phyloP scores from a whole-genome alignment of 2,888 invertebrate genomes.

The Sesia bembeciformis region DNA sequence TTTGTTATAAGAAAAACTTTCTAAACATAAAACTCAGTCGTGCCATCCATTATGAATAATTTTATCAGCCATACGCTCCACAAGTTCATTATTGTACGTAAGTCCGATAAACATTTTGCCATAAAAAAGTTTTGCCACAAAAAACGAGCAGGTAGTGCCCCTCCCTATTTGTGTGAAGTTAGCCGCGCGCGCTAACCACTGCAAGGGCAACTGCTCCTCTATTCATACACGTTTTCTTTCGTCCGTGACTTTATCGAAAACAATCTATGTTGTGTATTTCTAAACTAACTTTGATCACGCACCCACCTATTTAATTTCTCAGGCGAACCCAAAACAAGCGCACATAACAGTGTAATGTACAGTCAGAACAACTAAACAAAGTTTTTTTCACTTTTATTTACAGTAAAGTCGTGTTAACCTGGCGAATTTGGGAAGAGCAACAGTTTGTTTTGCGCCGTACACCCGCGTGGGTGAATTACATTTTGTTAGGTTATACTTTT shows the following conservation, averaged over 20 bases:
- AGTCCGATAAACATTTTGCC: background rate
- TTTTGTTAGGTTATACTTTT: slow-evolving; percentile 58
- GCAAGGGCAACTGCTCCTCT: too few relatives aligned
- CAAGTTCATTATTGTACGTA: slow-evolving; percentile 5
- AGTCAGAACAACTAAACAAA: too few relatives aligned
- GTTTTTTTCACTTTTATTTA: too few relatives aligned
- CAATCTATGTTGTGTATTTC: too few relatives aligned
- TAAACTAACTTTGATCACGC: too few relatives aligned
- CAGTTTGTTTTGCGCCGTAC: slow-evolving; percentile 30
- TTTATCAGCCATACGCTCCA: slow-evolving; percentile 1
- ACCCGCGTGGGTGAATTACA: slow-evolving; percentile 40
- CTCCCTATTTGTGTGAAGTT: background rate
- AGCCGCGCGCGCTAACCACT: too few relatives aligned
- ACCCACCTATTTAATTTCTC: too few relatives aligned
- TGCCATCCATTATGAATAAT: slow-evolving; percentile 6
- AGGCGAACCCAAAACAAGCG: too few relatives aligned
- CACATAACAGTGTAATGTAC: too few relatives aligned
- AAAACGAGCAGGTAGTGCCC: background rate
- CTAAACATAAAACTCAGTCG: background rate
- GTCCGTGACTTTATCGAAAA: too few relatives aligned
- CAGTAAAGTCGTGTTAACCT: slow-evolving; percentile 16
- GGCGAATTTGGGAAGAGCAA: slow-evolving; percentile 45
- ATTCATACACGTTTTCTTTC: too few relatives aligned
- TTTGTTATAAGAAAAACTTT: too few relatives aligned
- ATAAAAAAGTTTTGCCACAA: background rate